These are phyloP conservation scores for Epizoanthus fatuus DNA, from an alignment of 92 coral and sea anemone species.

Conservation along the genomic window DNA sequence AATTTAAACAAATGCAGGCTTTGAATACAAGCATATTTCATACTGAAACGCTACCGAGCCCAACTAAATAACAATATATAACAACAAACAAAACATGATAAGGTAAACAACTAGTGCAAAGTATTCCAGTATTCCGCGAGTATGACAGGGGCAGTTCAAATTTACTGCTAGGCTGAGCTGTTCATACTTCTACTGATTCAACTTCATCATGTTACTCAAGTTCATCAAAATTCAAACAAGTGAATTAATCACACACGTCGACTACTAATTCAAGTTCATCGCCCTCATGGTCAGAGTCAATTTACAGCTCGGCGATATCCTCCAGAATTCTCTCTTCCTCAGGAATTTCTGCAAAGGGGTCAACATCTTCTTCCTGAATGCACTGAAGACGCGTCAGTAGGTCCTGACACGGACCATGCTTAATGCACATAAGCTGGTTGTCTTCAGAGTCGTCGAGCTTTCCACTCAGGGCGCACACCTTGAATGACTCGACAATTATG, in stretches of 20 bases:
- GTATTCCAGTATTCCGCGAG: neutral
- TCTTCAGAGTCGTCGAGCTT: constrained; percentile 41
- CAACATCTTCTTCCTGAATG: constrained; percentile 61
- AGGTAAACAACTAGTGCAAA: too few relatives aligned
- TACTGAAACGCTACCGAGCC: too few relatives aligned
- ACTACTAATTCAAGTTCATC: neutral
- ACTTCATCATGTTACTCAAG: neutral
- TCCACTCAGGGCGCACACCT: constrained; percentile 20
- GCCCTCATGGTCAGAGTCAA: constrained; percentile 25
- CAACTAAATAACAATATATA: too few relatives aligned
- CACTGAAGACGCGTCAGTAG: constrained; percentile 7
- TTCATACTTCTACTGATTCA: neutral
- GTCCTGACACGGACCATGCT: constrained; percentile 8
- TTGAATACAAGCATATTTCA: too few relatives aligned
- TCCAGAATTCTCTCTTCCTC: constrained; percentile 50
- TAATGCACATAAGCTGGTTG: neutral
- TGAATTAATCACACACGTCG: neutral
- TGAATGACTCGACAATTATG: too few relatives aligned
- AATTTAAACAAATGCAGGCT: too few relatives aligned
- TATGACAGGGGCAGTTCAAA: neutral
- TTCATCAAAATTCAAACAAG: neutral
- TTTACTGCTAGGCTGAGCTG: neutral
- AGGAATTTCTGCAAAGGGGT: constrained; percentile 51
- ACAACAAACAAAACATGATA: too few relatives aligned
- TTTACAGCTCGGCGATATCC: constrained; percentile 23